Evolutionary conservation across 1,140 invertebrate species (phyloP).

Genomic region (Catajapyx aquilonaris): DNA sequence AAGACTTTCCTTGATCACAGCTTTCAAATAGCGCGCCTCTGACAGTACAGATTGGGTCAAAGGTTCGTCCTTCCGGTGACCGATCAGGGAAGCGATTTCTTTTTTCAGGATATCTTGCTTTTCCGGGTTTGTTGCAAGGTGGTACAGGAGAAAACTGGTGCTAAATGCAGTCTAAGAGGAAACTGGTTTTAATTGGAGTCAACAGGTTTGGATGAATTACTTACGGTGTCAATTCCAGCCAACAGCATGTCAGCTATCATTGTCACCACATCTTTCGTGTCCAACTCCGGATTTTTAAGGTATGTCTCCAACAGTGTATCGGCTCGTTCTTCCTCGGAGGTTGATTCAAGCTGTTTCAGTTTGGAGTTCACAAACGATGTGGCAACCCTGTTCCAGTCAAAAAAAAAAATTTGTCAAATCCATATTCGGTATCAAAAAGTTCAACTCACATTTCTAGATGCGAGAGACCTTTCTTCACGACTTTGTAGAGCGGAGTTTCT

Average conservation of each 20-base stretch:
- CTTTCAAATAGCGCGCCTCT: slow-evolving; percentile 45
- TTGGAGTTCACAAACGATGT: too few species aligned
- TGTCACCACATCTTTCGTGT: slow-evolving; percentile 55
- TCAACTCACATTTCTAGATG: slow-evolving; percentile 50
- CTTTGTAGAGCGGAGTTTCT: slow-evolving; percentile 47
- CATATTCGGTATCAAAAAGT: too few species aligned
- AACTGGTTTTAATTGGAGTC: not conserved
- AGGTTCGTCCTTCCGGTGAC: slow-evolving; percentile 14
- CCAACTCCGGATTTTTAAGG: slow-evolving; percentile 36
- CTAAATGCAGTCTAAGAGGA: slow-evolving; percentile 55
- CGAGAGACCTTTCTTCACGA: slow-evolving; percentile 39
- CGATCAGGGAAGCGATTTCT: slow-evolving; percentile 21
- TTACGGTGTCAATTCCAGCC: slow-evolving; percentile 69
- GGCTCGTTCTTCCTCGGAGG: slow-evolving; percentile 14
- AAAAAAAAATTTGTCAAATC: too few species aligned
- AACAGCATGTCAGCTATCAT: slow-evolving; percentile 62
- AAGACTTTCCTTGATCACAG: slow-evolving; percentile 63
- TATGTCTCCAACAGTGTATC: slow-evolving; percentile 38
- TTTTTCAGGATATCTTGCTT: slow-evolving; percentile 46
- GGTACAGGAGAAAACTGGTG: slow-evolving; percentile 56
- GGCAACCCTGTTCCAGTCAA: too few species aligned
- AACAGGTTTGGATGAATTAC: slow-evolving; percentile 8
- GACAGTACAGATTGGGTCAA: slow-evolving; percentile 34
- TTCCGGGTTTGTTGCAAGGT: slow-evolving; percentile 46
- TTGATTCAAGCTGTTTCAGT: too few species aligned